phyloP scores from a whole-genome alignment of 2,888 invertebrate species.

The Melieria picta region DNA sequence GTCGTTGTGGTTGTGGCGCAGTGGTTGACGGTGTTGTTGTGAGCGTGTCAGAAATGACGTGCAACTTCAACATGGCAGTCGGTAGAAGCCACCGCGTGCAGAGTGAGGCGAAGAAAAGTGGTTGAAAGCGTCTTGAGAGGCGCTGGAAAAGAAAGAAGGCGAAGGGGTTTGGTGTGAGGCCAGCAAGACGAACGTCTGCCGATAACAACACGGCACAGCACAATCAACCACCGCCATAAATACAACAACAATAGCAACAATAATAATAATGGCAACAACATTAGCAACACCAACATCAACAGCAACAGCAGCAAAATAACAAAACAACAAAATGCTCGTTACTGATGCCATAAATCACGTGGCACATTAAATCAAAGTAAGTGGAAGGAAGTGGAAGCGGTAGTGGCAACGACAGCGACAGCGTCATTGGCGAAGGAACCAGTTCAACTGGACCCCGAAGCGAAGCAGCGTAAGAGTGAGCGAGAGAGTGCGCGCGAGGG shows the following conservation, averaged over 20 bases:
- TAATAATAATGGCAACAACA: conserved; percentile 26
- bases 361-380: conserved; percentile 60
- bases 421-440: conserved; percentile 2
- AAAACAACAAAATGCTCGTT: conserved; percentile 31
- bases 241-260: conserved; percentile 13
- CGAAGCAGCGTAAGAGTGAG: not conserved
- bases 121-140: conserved; percentile 36
- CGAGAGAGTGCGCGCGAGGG: not conserved
- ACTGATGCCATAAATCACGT: conserved; percentile 57
- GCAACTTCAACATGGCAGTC: conserved; percentile 37
- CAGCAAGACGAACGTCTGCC: conserved; percentile 43
- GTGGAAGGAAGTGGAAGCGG: conserved; percentile 28
- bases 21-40: conserved; percentile 26
- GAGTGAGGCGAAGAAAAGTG: conserved; percentile 49
- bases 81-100: conserved; percentile 13
- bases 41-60: conserved; percentile 58
- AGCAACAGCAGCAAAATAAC: conserved; percentile 22
- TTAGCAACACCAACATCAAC: conserved; percentile 19
- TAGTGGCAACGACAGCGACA: conserved; percentile 5
- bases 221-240: conserved; percentile 14
- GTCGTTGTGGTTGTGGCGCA: conserved; percentile 8
- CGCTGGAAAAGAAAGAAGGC: not conserved
- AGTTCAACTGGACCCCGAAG: not conserved
- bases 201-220: conserved; percentile 14
- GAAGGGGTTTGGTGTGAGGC: not conserved